Evolutionary conservation across 2,797 vertebrate species (phyloP).

Genomic region (Chrosomus eos): DNA sequence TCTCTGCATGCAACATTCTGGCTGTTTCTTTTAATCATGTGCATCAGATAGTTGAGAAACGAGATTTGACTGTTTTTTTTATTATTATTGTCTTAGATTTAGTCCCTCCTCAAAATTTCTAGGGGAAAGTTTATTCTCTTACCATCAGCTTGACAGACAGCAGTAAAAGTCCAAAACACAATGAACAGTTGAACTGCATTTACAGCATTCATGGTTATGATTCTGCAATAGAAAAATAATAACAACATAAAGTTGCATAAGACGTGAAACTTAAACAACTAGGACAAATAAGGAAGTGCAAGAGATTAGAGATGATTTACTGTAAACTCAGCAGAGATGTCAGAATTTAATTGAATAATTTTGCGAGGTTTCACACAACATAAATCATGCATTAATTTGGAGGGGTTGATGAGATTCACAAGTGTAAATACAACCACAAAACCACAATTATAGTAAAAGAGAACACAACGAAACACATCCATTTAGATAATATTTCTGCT

Average conservation of each 20-base stretch:
- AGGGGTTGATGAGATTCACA: background rate
- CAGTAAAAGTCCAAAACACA: background rate
- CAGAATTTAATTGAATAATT: too few species aligned
- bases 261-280: background rate
- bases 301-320: background rate
- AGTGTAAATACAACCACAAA: background rate
- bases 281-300: background rate
- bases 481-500: too few species aligned
- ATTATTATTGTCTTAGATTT: background rate
- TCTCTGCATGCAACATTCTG: background rate
- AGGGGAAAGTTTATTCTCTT: background rate
- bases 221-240: background rate
- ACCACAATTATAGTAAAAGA: background rate
- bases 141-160: background rate
- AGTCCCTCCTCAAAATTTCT: background rate
- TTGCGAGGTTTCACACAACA: background rate
- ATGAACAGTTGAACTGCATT: background rate
- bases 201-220: background rate
- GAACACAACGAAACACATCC: too few species aligned
- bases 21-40: background rate
- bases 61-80: background rate
- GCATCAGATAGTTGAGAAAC: background rate
- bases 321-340: background rate
- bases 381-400: background rate
- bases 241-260: background rate